phyloP scores from a whole-genome alignment of 2,113 vertebrate species.

The Hydrochoerus hydrochaeris region DNA sequence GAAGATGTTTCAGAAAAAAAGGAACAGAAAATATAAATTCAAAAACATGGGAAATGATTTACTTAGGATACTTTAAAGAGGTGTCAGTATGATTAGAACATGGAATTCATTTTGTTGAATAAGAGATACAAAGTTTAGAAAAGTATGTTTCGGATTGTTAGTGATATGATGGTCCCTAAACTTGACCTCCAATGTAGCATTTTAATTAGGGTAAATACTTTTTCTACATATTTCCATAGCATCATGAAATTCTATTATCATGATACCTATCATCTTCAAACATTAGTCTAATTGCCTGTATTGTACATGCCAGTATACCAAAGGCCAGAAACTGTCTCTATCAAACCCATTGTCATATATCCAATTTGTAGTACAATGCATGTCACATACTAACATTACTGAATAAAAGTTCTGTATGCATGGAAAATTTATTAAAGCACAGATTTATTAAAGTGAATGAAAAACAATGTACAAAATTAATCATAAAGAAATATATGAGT shows the following conservation, averaged over 20 bases:
- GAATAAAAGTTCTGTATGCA: neutral
- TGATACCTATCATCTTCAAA: neutral
- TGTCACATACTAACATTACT: neutral
- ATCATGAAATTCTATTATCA: neutral
- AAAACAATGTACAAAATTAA: slow-evolving; percentile 12
- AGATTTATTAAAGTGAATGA: neutral
- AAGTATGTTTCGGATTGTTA: neutral
- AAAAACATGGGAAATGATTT: neutral
- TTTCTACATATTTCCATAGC: neutral
- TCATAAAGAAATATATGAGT: neutral
- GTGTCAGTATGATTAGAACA: neutral
- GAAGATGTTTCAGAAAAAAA: neutral
- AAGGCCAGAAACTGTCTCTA: neutral
- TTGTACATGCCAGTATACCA: neutral
- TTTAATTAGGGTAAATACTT: neutral
- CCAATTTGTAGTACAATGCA: neutral
- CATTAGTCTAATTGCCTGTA: neutral
- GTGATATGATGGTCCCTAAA: neutral
- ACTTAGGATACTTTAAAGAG: slow-evolving; percentile 2
- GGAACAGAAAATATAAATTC: neutral
- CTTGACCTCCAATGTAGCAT: neutral
- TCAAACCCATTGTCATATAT: neutral
- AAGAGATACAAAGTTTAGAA: neutral
- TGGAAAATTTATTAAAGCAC: neutral
- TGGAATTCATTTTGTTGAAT: neutral